Base-by-base conservation (phyloP, 2,113 vertebrate genomes). In the Oreochromis spilurus region DNA sequence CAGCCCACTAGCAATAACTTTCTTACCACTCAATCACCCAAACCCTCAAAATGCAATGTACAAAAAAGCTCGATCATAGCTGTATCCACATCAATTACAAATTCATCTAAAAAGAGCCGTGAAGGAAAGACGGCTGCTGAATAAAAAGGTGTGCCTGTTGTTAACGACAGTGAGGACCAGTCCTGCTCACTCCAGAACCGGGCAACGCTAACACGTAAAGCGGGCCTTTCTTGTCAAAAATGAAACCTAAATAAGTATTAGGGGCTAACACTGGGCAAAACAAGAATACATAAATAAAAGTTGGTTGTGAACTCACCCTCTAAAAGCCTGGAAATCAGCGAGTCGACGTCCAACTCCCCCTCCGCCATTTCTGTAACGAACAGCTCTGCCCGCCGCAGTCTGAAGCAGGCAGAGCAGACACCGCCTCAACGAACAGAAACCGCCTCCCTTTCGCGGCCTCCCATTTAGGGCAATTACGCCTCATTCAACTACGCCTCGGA, bases 341-440 rank as follows among this genome's bases (percentile, higher is more conserved):
- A 98, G 91, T 99, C 98, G 86, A 99, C 97, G 95, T 99, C 98
- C 97, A 99, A 96, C 96, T 99, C 98, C 95, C 98, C 98, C 95
- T 99, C 98, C 98, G 98, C 98, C 98, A 98, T 99, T 96, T 98
- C 95, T 96, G 93, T 89, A 85, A 67, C 87, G 65, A 86, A 60
- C 62, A 92, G 88, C 78, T 90, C 31, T 52, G 70, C 84, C 58
- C 91, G 84, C 92, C 88, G 91, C 92, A 92, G 93, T 91, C 53
- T 84, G 85, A 72, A 87, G 87, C 80, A 87, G 79, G 78, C 84
- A 86, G 80, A 16, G 85, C 85, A 88, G 94, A 87, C 86, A 84
- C 91, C 92, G 94, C 92, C 95, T 88, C 88, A 26, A 83, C 53
- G 58, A 79, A 45, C 81, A 2, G 26, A 81, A 81, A 77, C 91